phyloP scores from a whole-genome alignment of 2,797 vertebrate species.

The Onychomys arenicola region DNA sequence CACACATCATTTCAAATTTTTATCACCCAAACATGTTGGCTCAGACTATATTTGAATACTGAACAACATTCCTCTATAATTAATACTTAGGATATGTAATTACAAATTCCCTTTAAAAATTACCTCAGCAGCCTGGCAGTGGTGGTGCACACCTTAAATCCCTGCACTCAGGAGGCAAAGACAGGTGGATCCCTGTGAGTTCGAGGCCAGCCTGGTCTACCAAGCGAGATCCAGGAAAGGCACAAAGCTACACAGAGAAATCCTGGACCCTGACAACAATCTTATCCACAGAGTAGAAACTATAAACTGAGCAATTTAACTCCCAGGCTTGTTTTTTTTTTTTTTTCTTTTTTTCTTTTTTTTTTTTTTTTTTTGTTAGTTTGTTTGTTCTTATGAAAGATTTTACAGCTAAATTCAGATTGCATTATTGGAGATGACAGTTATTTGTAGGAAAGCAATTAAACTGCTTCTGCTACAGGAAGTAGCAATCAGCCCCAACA shows the following conservation, averaged over 20 bases:
- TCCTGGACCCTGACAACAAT: constrained; percentile 48
- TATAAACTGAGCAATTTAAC: constrained; percentile 37
- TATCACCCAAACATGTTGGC: constrained; percentile 12
- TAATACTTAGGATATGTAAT: constrained; percentile 4
- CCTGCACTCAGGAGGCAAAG: too few species aligned
- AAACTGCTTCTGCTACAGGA: neutral
- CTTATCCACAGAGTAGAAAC: neutral
- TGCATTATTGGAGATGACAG: neutral
- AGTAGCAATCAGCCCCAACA: constrained; percentile 8
- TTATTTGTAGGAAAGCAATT: neutral
- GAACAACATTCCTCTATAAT: neutral
- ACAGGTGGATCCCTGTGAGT: too few species aligned
- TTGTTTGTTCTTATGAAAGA: constrained; percentile 27
- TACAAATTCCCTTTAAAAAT: constrained; percentile 25
- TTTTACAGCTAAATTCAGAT: neutral
- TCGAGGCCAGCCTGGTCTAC: too few species aligned
- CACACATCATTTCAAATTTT: neutral
- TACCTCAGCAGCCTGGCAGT: neutral
- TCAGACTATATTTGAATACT: neutral
- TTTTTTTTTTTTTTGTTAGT: neutral
- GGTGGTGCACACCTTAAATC: too few species aligned
- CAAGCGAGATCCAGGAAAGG: too few species aligned
- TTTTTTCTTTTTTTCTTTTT: neutral
- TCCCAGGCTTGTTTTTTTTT: neutral
- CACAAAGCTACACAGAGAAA: too few species aligned